Conservation (phyloP, 2,113 vertebrate genomes). For the Nycticorax nycticorax region DNA sequence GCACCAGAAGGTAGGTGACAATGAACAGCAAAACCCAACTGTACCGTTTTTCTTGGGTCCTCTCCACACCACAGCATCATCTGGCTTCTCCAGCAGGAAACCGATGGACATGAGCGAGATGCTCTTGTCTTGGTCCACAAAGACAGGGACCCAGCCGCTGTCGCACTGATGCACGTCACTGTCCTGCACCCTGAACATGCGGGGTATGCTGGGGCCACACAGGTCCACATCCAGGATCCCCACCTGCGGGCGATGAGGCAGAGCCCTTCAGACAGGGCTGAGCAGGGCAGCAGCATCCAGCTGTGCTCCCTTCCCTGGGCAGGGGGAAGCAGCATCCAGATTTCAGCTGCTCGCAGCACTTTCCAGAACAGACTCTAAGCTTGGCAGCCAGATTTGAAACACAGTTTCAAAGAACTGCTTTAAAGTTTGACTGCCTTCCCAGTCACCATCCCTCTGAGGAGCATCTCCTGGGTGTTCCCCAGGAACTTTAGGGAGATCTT, state of each 20-base stretch:
- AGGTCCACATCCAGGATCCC: conserved; percentile 94
- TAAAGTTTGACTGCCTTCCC: too few species aligned
- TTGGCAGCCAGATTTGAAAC: not conserved
- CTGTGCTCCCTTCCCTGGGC: accelerated
- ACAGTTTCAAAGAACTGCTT: not conserved
- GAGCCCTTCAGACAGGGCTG: not conserved
- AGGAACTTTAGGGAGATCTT: not conserved
- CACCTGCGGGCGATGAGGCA: conserved; percentile 71
- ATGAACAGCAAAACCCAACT: not conserved
- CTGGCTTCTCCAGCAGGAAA: conserved; percentile 89
- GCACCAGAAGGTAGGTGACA: not conserved
- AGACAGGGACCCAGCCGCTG: conserved; percentile 91
- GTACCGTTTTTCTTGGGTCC: conserved; percentile 94
- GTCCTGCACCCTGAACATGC: conserved; percentile 82
- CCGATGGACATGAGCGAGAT: conserved; percentile 94
- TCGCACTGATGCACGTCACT: conserved; percentile 91
- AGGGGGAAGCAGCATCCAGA: accelerated
- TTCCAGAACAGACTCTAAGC: not conserved
- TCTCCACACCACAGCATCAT: conserved; percentile 94
- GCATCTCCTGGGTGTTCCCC: not conserved
- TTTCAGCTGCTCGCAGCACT: accelerated
- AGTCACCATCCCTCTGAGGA: accelerated
- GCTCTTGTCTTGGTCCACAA: conserved; percentile 79
- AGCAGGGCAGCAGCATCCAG: accelerated
- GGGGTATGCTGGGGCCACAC: conserved; percentile 94